Evolutionary conservation across 1,140 invertebrate species (phyloP).

Genomic region (Drosophila sp.): DNA sequence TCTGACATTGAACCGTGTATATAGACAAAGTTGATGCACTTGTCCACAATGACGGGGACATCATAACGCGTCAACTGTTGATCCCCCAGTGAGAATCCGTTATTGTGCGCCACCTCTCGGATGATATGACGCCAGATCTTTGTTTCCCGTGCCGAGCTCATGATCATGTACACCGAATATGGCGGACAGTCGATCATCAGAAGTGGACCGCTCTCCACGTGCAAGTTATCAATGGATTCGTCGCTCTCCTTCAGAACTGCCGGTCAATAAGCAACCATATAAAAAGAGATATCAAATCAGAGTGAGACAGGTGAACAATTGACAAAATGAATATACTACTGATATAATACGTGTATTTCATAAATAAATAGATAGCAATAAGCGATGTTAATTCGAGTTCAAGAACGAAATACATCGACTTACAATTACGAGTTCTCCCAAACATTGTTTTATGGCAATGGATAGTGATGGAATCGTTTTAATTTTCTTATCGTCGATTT

Average conservation of each 20-base stretch:
- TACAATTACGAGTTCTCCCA: no score
- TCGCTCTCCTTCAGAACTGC: conserved; percentile 84
- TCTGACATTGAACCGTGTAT: conserved; percentile 92
- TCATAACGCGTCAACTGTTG: conserved; percentile 94
- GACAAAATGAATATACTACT: background rate
- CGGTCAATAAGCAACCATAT: background rate
- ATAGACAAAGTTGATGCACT: conserved; percentile 95
- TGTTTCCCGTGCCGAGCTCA: conserved; percentile 87
- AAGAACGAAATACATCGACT: no score
- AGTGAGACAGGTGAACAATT: background rate
- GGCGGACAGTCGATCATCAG: conserved; percentile 88
- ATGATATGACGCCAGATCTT: conserved; percentile 91
- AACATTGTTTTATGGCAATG: no score
- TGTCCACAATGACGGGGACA: conserved; percentile 94
- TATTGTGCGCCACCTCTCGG: conserved; percentile 90
- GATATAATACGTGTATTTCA: no score
- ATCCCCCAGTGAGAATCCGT: conserved; percentile 90
- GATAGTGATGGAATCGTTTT: no score
- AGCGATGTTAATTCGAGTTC: no score
- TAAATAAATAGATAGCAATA: no score
- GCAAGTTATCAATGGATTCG: conserved; percentile 84
- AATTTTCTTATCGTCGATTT: no score
- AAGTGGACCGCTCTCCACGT: conserved; percentile 87
- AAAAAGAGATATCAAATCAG: background rate
- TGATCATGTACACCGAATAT: conserved; percentile 89